Conservation (phyloP, 2,113 vertebrate species). For the Apteryx owenii region DNA sequence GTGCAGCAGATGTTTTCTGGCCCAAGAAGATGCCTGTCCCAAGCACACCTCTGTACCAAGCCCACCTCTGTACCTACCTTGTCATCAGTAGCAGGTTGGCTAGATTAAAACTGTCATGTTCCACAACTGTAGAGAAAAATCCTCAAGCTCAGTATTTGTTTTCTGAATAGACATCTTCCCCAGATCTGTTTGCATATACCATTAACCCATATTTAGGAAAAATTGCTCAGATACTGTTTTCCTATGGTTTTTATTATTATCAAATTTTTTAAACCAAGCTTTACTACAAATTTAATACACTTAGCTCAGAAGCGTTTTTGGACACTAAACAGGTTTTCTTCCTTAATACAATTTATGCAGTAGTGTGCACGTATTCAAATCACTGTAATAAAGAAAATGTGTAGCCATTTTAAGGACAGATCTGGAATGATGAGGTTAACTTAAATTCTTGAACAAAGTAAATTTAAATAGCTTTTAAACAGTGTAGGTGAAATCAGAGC, state of each 20-base stretch:
- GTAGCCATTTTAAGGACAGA: background rate
- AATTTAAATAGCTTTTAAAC: background rate
- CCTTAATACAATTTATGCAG: background rate
- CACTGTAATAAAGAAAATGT: background rate
- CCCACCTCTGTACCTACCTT: background rate
- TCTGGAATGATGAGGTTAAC: background rate
- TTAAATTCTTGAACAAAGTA: background rate
- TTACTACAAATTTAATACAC: background rate
- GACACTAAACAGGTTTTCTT: background rate
- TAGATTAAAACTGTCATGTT: background rate
- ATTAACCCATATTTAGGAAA: background rate
- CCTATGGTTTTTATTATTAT: background rate
- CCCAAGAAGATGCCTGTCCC: background rate
- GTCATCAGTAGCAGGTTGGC: background rate
- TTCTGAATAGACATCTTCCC: background rate
- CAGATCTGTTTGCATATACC: background rate
- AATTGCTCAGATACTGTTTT: background rate
- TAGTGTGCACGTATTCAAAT: background rate
- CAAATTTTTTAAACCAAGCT: background rate
- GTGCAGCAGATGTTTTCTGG: background rate
- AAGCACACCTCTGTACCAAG: background rate
- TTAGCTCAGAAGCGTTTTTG: background rate
- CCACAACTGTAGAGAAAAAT: background rate
- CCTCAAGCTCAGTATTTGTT: background rate
- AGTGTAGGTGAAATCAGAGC: background rate